Base-by-base conservation (phyloP, 2,888 invertebrate genomes). In the Ochropleura leucogaster region DNA sequence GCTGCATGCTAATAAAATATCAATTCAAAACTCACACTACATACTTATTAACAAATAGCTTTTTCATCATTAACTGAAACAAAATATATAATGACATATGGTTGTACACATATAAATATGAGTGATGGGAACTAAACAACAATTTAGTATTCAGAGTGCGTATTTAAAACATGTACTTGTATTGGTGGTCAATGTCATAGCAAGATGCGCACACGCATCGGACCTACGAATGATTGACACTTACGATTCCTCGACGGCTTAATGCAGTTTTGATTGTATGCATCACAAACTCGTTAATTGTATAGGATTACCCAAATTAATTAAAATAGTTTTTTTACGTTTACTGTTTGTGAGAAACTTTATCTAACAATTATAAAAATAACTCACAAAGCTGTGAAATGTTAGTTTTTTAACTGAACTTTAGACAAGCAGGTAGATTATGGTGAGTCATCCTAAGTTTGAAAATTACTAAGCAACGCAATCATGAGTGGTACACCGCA, bases 401-500 rank as follows among this genome's bases (percentile, higher is more conserved):
- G 30, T 14, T 72, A 18, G 16, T 0, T 59, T 0, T 51, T 75
- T 74, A 60, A 14, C 12, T 46, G 30, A 20, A 46, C 14, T 3
- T 8, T 49, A 40, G 10, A 14, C 4, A 30, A 42, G n/a, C 44
- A 74, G 9, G 8, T 68, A 49, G 16, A 20, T n/a, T 55, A 47
- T 57, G 46, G 40, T 46, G 71, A 30, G n/a, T 16, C 62, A 44
- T 47, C 59, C 51, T 46, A 7, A 53, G 55, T 63, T 42, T 59
- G 46, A 5, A 16, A n/a, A 47, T 77, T 64, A 16, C 63, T 57
- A 14, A 7, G 8, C 44, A 9, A 44, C 18, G 12, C n/a, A 51
- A 64, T 64, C 7, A 12, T 51, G n/a, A 46, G 16, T 46, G 55
- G 57, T 59, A 42, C 4, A 72, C 73, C 76, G 55, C 80, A 72